Conservation (phyloP, 2,113 vertebrate genomes). For the Eptatretus burgeri region DNA sequence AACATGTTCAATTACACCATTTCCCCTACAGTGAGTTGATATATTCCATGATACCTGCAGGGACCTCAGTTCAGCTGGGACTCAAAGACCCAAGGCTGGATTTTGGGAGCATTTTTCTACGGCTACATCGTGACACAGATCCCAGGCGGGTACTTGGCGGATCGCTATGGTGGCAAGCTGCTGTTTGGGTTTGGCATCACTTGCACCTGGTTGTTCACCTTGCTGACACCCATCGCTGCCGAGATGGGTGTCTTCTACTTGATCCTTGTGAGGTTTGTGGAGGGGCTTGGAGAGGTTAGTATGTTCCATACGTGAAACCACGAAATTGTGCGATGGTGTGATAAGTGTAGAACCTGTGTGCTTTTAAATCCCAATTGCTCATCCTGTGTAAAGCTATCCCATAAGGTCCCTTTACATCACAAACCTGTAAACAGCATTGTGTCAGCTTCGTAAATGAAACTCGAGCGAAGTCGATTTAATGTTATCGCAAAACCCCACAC, state of each 20-base stretch:
- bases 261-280: constrained; percentile 19
- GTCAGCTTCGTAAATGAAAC: too few relatives aligned
- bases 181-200: constrained; percentile 54
- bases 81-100: constrained; percentile 76
- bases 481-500: too few relatives aligned
- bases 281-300: constrained; percentile 25
- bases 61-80: constrained; percentile 36
- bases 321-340: too few relatives aligned
- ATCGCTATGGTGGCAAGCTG: constrained; percentile 45
- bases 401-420: too few relatives aligned
- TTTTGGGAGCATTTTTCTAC: constrained; percentile 87
- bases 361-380: too few relatives aligned
- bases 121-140: constrained; percentile 87
- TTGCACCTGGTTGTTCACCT: constrained; percentile 41
- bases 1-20: too few relatives aligned
- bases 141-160: constrained; percentile 61
- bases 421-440: too few relatives aligned
- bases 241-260: constrained; percentile 22
- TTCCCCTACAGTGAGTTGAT: too few relatives aligned
- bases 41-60: background rate
- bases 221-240: constrained; percentile 58
- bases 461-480: too few relatives aligned
- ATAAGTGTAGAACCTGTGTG: too few relatives aligned
- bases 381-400: too few relatives aligned
- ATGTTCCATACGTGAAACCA: too few relatives aligned